Evolutionary conservation across 35 echinoderm and acorn worm species (phyloP).

Genomic region (Apostichopus parvimensis): DNA sequence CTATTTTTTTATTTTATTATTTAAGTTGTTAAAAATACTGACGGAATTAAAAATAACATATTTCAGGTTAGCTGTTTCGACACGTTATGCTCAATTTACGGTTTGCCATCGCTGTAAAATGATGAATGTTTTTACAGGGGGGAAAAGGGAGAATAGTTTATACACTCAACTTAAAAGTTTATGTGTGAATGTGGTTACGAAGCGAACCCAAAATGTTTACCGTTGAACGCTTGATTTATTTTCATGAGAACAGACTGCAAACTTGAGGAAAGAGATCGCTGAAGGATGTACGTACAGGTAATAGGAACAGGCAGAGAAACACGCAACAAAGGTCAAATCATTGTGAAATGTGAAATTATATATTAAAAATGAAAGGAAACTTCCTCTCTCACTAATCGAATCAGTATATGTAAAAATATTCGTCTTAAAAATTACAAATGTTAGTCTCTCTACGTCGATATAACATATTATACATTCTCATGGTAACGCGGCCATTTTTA

Average conservation of each 20-base stretch:
- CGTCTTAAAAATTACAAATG: too few species aligned
- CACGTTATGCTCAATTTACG: neutral
- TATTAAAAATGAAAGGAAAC: too few species aligned
- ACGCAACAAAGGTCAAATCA: too few species aligned
- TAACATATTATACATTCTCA: too few species aligned
- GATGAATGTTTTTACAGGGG: slow-evolving; percentile 7
- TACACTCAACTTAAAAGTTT: neutral
- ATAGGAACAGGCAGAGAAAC: neutral
- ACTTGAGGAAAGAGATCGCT: too few species aligned
- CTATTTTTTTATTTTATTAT: neutral
- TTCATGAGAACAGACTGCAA: neutral
- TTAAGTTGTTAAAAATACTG: neutral
- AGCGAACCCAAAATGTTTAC: slow-evolving; percentile 7
- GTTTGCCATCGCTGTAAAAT: neutral
- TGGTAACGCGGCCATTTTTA: too few species aligned
- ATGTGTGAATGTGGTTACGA: slow-evolving; percentile 10
- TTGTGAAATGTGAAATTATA: too few species aligned
- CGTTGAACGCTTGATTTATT: slow-evolving; percentile 4
- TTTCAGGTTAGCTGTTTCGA: neutral
- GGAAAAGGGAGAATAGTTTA: neutral
- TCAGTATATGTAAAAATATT: too few species aligned
- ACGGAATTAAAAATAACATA: neutral
- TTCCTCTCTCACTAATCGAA: too few species aligned
- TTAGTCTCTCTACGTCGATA: too few species aligned
- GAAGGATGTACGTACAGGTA: too few species aligned